Base-by-base conservation (phyloP, 2,888 invertebrate species). In the Merodon equestris region DNA sequence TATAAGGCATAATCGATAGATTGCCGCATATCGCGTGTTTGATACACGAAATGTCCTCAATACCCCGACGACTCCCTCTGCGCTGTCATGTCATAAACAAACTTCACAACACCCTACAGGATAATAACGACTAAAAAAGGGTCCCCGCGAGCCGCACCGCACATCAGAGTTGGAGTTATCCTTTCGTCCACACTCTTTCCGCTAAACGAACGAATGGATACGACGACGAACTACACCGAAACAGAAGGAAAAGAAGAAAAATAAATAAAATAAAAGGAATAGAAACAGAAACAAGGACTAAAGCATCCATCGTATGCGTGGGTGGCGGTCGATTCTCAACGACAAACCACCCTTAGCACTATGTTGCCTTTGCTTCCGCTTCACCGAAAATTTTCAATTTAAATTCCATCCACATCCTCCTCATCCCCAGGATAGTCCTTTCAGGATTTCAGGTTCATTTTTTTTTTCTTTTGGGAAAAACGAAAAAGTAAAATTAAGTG, bases 61-160 rank as follows among this genome's bases (percentile, higher is more conserved):
- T 15, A 53, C 27, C 10, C 27, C 27, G 27, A 1, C 38, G 47
- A 50, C 67, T 72, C 66, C 47, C 45, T 61, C 19, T 61, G 67
- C 56, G 67, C 67, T 64, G 13, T 27, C 68, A 74, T 64, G 47
- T 50, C 68, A 74, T 74, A 63, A 74, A 79, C 79, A 79, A 79
- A 79, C 54, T 47, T 27, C 50, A 45, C 64, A 74, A 74, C 54
- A 79, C 74, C 79, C 79, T 70, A 64, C 48, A 50, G 74, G 58
- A 70, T 68, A 70, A 70, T 70, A 76, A 71, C 71, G 71, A 64
- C 17, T 18, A 60, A 56, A 45, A 56, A 64, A 38, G 53, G 19
- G 19, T 54, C 51, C 54, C 42, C 54, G 42, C 44, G 63, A 40
- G 9, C 40, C 27, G 45, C 51, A 36, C 74, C 70, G 68, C 70